Conservation (phyloP, 2,113 vertebrate species). For the human region GRCh38 chrX:9227501-9228000, state of each 20-base stretch:
- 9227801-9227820: not conserved
- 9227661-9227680: not conserved
- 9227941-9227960: not conserved
- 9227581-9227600: not conserved
- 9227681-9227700: not conserved
- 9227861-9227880: not conserved
- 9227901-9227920: not conserved
- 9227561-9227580: not conserved
- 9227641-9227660: not conserved
- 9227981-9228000: not conserved
- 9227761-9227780: not conserved
- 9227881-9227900: not conserved
- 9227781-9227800: not conserved
- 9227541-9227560: not conserved
- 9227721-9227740: not conserved
- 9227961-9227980: accelerated
- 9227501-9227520: conserved; percentile 19
- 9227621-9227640: not conserved
- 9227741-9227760: not conserved
- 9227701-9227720: not conserved
- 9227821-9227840: not conserved
- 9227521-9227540: not conserved
- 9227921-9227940: not conserved
- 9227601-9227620: not conserved
- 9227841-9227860: not conserved